Conservation (phyloP, 2,888 invertebrate genomes). For the Vesta saturnalis region DNA sequence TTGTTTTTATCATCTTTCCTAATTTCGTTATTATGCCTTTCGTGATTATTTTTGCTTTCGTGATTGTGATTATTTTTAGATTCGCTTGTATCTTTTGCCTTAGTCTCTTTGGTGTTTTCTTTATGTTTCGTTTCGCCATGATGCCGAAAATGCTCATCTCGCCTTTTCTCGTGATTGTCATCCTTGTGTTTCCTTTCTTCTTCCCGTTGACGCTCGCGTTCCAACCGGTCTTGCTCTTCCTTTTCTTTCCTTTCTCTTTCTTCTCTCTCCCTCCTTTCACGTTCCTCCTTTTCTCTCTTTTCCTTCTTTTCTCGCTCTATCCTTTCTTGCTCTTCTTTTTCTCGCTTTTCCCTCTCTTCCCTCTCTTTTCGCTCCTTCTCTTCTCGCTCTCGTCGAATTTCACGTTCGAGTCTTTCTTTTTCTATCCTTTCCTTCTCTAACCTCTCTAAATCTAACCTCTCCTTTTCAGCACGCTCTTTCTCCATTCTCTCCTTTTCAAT, state of each 20-base stretch:
- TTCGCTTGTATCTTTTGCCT: slow-evolving; percentile 55
- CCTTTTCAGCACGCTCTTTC: slow-evolving; percentile 59
- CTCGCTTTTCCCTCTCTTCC: slow-evolving; percentile 60
- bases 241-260: slow-evolving; percentile 42
- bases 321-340: slow-evolving; percentile 63
- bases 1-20: slow-evolving; percentile 51
- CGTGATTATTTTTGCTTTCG: slow-evolving; percentile 57
- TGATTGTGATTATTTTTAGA: slow-evolving; percentile 45
- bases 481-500: slow-evolving; percentile 58
- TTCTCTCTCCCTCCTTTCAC: slow-evolving; percentile 56
- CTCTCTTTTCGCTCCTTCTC: slow-evolving; percentile 64
- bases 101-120: slow-evolving; percentile 62
- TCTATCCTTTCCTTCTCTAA: slow-evolving; percentile 54
- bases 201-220: slow-evolving; percentile 35
- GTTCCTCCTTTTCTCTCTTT: slow-evolving; percentile 55
- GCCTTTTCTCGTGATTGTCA: slow-evolving; percentile 59
- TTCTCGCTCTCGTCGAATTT: slow-evolving; percentile 56
- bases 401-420: slow-evolving; percentile 60
- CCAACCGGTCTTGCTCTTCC: slow-evolving; percentile 40
- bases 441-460: slow-evolving; percentile 49
- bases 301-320: slow-evolving; percentile 58
- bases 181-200: slow-evolving; percentile 41
- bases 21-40: slow-evolving; percentile 40
- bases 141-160: slow-evolving; percentile 65
- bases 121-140: slow-evolving; percentile 59